Conservation (phyloP, 2,888 invertebrate genomes). For the Tricholauxania praeusta region DNA sequence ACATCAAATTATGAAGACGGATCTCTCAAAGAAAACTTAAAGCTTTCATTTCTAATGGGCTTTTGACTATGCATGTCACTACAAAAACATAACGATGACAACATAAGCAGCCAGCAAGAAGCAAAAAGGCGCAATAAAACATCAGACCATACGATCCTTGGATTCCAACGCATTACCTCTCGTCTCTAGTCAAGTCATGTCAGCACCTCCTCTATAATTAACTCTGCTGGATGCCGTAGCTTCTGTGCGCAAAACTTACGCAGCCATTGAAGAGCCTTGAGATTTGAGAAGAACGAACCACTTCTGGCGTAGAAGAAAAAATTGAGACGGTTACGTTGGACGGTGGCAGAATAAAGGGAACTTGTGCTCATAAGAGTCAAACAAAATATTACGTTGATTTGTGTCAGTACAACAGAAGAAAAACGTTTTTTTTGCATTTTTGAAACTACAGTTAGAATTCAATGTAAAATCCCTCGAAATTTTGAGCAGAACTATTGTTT, state of each 20-base stretch:
- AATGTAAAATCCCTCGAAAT: conserved; percentile 6
- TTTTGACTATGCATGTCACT: too few species aligned
- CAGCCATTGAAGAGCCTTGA: conserved; percentile 7
- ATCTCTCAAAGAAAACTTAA: too few species aligned
- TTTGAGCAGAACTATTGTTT: conserved; percentile 15
- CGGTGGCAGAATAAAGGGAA: background rate
- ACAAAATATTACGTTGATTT: conserved; percentile 27
- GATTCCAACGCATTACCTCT: too few species aligned
- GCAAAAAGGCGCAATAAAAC: too few species aligned
- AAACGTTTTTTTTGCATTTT: conserved; percentile 6
- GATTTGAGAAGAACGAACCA: background rate
- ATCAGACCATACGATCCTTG: too few species aligned
- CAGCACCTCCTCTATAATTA: conserved; percentile 48
- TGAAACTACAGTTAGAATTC: conserved; percentile 30
- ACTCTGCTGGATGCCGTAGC: conserved; percentile 51
- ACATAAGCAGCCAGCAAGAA: too few species aligned
- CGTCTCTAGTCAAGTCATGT: conserved; percentile 9
- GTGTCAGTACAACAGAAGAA: conserved; percentile 18
- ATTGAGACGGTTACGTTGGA: background rate
- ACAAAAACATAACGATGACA: too few species aligned
- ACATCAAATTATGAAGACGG: too few species aligned
- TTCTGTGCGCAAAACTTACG: background rate
- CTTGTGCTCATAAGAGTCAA: background rate
- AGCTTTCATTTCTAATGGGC: too few species aligned
- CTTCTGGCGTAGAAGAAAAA: conserved; percentile 1